phyloP scores from a whole-genome alignment of 2,797 vertebrate genomes.

The Buceros bicornis region DNA sequence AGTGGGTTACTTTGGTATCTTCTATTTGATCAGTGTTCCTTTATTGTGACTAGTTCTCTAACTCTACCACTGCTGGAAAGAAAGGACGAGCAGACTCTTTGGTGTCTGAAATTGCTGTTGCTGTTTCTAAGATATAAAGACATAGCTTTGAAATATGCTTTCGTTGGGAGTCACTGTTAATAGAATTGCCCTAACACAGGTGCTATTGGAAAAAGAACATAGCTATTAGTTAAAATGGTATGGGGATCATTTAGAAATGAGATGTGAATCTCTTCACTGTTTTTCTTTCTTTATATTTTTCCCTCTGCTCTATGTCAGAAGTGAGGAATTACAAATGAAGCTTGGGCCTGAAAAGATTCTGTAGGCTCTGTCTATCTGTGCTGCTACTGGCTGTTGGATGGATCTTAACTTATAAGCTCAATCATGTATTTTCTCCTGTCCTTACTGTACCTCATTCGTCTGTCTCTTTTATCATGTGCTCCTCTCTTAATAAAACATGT shows the following conservation, averaged over 20 bases:
- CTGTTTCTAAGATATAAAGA: neutral
- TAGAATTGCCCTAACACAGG: rapidly evolving
- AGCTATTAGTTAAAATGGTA: neutral
- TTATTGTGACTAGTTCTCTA: neutral
- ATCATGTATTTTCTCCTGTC: neutral
- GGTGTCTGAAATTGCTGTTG: neutral
- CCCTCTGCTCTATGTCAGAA: neutral
- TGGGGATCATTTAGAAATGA: neutral
- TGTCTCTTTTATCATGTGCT: neutral
- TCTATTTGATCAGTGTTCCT: neutral
- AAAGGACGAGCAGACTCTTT: neutral
- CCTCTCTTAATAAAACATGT: neutral
- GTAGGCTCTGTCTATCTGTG: neutral
- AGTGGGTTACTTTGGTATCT: neutral
- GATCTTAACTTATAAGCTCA: neutral
- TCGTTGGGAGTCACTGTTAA: neutral
- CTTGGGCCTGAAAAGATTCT: neutral
- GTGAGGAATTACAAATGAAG: neutral
- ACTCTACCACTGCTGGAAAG: neutral
- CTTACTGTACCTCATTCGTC: neutral
- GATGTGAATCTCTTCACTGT: neutral
- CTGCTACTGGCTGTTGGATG: neutral
- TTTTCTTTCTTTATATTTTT: neutral
- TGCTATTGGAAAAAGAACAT: neutral
- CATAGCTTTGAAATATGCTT: neutral